Conservation (phyloP, 1,140 invertebrate genomes). For the Pseudachorutes palmiensis region DNA sequence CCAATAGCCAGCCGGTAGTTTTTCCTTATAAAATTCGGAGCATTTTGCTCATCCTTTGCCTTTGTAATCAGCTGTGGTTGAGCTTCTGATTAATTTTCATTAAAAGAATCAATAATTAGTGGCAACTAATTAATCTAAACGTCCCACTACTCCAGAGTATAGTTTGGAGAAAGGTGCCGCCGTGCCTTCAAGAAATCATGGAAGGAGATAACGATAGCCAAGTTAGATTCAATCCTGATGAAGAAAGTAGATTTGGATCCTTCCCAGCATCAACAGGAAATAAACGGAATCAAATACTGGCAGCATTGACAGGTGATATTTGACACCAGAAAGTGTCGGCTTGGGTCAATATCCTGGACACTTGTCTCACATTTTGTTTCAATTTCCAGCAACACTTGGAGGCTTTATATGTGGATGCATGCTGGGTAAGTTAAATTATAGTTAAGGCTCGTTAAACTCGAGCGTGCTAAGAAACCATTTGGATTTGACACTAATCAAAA, state of each 20-base stretch:
- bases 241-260: background rate
- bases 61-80: no score
- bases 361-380: background rate
- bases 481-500: no score
- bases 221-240: background rate
- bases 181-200: background rate
- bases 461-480: no score
- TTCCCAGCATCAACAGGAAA: background rate
- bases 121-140: background rate
- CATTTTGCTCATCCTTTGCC: no score
- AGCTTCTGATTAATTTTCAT: no score
- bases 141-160: no score
- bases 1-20: no score
- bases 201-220: background rate
- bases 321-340: background rate
- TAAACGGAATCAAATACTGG: slow-evolving; percentile 4
- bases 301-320: background rate
- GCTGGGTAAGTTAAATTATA: slow-evolving; percentile 1
- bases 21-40: no score
- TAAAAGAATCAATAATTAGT: background rate
- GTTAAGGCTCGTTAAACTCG: no score
- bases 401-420: background rate
- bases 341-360: background rate
- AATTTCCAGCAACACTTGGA: background rate
- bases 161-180: background rate